These are phyloP conservation scores for Aleiodes alternator DNA, from an alignment of 2,888 invertebrate genomes.

Conservation along the genomic window DNA sequence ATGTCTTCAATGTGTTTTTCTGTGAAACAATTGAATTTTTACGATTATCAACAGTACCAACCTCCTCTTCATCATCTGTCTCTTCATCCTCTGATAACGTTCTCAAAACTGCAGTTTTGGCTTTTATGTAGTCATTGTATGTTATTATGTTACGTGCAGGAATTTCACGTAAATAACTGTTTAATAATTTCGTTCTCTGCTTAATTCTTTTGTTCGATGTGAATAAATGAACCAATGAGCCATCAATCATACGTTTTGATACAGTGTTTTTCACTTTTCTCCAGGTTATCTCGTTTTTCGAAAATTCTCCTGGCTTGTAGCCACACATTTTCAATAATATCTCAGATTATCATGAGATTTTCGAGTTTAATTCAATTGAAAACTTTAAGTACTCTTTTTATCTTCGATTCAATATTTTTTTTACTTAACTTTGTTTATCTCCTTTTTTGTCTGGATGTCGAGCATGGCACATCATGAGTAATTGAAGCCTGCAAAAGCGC, in stretches of 20 bases:
- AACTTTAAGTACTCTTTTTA: too few species aligned
- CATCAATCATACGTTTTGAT: slow-evolving; percentile 44
- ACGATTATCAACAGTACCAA: background rate
- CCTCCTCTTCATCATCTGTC: slow-evolving; percentile 44
- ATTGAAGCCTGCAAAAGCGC: too few species aligned
- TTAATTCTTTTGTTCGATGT: slow-evolving; percentile 43
- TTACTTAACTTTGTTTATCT: too few species aligned
- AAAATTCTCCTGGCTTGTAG: background rate
- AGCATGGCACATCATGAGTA: too few species aligned
- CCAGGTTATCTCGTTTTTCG: slow-evolving; percentile 51
- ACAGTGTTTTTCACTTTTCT: slow-evolving; percentile 47
- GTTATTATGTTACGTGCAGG: slow-evolving; percentile 29
- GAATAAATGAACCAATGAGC: slow-evolving; percentile 52
- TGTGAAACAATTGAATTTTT: background rate
- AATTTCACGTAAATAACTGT: slow-evolving; percentile 47
- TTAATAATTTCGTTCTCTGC: slow-evolving; percentile 55
- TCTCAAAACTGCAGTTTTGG: slow-evolving; percentile 53
- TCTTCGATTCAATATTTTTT: too few species aligned
- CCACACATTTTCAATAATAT: too few species aligned
- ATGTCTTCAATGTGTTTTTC: background rate
- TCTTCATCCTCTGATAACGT: slow-evolving; percentile 51
- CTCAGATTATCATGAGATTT: too few species aligned
- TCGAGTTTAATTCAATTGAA: too few species aligned
- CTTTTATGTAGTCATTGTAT: slow-evolving; percentile 55
- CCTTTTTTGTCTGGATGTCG: too few species aligned